Conservation (phyloP, 1,140 invertebrate species). For the Dinothrombium tinctorium region DNA sequence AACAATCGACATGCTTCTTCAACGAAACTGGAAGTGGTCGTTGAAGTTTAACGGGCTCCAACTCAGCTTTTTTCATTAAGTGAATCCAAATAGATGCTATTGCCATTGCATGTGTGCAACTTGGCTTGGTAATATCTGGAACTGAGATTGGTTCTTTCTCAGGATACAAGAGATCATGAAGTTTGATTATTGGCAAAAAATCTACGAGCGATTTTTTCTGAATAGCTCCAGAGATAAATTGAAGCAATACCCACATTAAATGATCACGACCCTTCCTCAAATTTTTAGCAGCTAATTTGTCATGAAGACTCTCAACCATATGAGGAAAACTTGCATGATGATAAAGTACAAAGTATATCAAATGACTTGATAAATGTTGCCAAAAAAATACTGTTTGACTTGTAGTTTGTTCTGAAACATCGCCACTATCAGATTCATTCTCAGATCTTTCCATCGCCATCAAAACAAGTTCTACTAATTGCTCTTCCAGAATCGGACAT, state of each 20-base stretch:
- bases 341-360: conserved; percentile 86
- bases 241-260: conserved; percentile 88
- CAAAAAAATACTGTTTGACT: conserved; percentile 26
- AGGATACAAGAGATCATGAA: conserved; percentile 75
- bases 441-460: conserved; percentile 76
- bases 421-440: conserved; percentile 15
- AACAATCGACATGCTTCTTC: conserved; percentile 37
- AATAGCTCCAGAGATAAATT: conserved; percentile 88
- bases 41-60: conserved; percentile 42
- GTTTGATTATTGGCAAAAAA: conserved; percentile 66
- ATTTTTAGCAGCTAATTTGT: conserved; percentile 45
- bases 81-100: conserved; percentile 91
- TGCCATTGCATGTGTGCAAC: conserved; percentile 73
- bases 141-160: conserved; percentile 68
- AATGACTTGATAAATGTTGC: conserved; percentile 76
- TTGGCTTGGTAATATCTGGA: conserved; percentile 55
- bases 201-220: conserved; percentile 67
- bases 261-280: conserved; percentile 72
- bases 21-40: conserved; percentile 54
- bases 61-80: conserved; percentile 70
- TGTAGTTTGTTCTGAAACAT: conserved; percentile 9
- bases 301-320: conserved; percentile 64
- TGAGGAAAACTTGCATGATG: conserved; percentile 80
- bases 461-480: conserved; percentile 72
- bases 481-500: conserved; percentile 69